phyloP scores from a whole-genome alignment of 2,888 invertebrate genomes.

The Ephialtes manifestator region DNA sequence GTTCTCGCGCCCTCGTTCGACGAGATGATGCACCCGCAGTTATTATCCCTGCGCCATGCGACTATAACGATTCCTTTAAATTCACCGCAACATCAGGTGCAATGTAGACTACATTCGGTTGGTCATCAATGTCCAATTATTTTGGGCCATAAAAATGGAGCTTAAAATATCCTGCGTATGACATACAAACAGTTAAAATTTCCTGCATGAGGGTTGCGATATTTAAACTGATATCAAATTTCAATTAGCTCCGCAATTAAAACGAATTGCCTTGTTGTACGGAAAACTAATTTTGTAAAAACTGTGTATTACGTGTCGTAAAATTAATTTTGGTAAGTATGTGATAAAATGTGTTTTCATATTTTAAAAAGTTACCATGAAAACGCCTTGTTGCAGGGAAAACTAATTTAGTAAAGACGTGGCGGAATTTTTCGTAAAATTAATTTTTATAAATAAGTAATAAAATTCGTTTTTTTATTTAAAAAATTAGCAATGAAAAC shows the following conservation, averaged over 20 bases:
- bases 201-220: neutral
- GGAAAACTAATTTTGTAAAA: no score
- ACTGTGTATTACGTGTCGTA: no score
- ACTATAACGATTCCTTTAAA: constrained; percentile 22
- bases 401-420: no score
- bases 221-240: neutral
- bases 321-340: no score
- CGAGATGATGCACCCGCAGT: constrained; percentile 54
- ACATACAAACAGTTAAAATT: neutral
- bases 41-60: constrained; percentile 53
- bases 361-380: no score
- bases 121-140: neutral
- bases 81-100: constrained; percentile 24
- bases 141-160: neutral
- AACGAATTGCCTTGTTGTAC: neutral
- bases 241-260: neutral
- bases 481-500: no score
- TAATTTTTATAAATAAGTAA: no score
- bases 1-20: constrained; percentile 39
- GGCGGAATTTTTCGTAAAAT: no score
- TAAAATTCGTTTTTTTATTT: no score
- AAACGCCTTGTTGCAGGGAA: no score
- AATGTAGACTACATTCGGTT: neutral
- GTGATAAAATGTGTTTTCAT: no score
- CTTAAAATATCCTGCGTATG: neutral